Evolutionary conservation across 1,140 invertebrate species (phyloP), one percentile per base, ranked within the genome.

Genomic region (Daktulosphaira vitifoliae): DNA sequence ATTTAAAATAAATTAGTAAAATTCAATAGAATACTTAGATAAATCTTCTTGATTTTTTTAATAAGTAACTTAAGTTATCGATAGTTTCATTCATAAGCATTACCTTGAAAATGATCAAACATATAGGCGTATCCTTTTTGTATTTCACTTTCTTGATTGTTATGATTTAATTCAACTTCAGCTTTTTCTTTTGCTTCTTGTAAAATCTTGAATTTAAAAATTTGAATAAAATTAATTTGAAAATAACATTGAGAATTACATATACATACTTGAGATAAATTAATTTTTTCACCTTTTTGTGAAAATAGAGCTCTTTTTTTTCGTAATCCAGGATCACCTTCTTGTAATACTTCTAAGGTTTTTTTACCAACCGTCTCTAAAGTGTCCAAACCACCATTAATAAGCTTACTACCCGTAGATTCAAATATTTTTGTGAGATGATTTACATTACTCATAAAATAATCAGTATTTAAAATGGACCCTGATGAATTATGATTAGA

Each of bases 301-400:
- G 82, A 81, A 4, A 93, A 79, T 67, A 50, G 11, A 2, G 87
- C 85, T 50, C 88, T 74, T 71, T 91, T 92, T 72, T 89, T 90
- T 54, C 84, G 85, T 9, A 93, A 76, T 0, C 89, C 88, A 11
- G 90, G 90, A 76, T 94, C 90, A 66, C 89, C 88, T 65, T 93
- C 90, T 76, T 92, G 90, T 2, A 95, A 75, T 3, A 92, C 90
- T 73, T 90, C 87, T 84, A 94, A 91, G 0, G 92, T 94, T 73
- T 94, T 94, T 71, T 93, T 93, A 1, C 92, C 92, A 70, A 96
- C 89, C 0, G 85, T 85, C 74, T 96, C 92, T 54, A 96, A 74
- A 0, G 92, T 92, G 74, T 92, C 90, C 20, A 95, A 76, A 50
- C 91, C 88, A 26, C 89, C 87, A 16, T 82, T 80, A 65, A 94